Base-by-base conservation (phyloP, 2,113 vertebrate species). In the Leptocoma aspasia region DNA sequence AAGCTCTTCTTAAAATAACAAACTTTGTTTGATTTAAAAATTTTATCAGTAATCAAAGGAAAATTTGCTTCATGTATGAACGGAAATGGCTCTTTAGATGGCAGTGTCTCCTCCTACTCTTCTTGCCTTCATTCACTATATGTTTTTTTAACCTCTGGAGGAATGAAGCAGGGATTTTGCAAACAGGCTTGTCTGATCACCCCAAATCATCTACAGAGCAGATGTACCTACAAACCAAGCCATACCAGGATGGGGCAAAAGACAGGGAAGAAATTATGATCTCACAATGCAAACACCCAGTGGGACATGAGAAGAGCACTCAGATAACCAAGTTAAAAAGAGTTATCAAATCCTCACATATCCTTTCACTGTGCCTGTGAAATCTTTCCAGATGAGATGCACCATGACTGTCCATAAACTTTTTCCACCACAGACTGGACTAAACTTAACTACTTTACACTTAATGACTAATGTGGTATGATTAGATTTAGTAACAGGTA, bases 381-480 rank as follows among this genome's bases (percentile, higher is more conserved):
- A 42, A 27, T 68, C 21, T 71, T 76, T 41, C 41, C 16, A 35
- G 35, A 72, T 61, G 21, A 88, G 22, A 49, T 61, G 13, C 47
- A 63, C 24, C 9, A 5, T 12, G 6, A 31, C 30, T 24, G 6
- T 27, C 3, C 18, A 59, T 37, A 50, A 41, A 42, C 2, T 0
- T 41, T 76, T 77, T 61, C 33, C 35, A 8, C 50, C 39, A 37
- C 17, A 65, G 11, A 33, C 7, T 64, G 8, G 7, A 22, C 4
- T 8, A 69, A 60, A 68, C 4, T 31, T n/a, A 63, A 41, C 37
- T 30, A 23, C 11, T 81, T 73, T 54, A 42, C 26, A 6, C 60
- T 50, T 68, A 57, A 7, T n/a, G 10, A 7, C 4, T 30, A 78
- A 17, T 0, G 0, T 28, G 1, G 0, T 22, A 50, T 12, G 12